Base-by-base conservation (phyloP, 37 sponge, comb jelly and placozoan species). In the Geodia barretti region DNA sequence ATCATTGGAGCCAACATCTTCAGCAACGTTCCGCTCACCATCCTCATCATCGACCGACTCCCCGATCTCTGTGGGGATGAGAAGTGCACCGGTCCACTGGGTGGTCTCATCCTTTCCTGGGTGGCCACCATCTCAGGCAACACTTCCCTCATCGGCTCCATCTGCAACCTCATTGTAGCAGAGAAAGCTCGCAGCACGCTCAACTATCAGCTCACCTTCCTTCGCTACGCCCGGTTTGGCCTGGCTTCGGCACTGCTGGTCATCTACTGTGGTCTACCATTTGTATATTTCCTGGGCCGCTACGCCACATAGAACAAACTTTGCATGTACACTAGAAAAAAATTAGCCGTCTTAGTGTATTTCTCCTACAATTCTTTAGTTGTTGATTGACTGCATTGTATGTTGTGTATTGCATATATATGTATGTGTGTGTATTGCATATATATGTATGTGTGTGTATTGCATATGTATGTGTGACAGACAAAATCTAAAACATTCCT, bases 91-190 rank as follows among this genome's bases (percentile, higher is more conserved):
- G 40, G 36, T 31, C 71, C 63, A 3, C 62, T 86, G 37, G 87
- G 62, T 28, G 79, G 87, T 1, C 58, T 73, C 23, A 30, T 86
- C 21, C 74, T 86, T 4, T 73, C 87, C 25, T 86, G 87, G 87
- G 75, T 86, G 41, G 60, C 80, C 60, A 86, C 87, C 0, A 28
- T 86, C 25, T 81, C 87, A 29, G 87, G 87, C 34, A 86, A 86
- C 75, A 58, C 79, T 31, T 78, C 87, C 30, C 80, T 86, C 26
- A 43, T 86, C 35, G 87, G 87, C 31, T 78, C 79, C 67, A 64
- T 86, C 25, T 42, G 72, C 9, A 86, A 86, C 66, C 74, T 86
- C 42, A 86, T 86, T 25, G 87, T 86, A 39, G 87, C 87, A 1
- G 87, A 86, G 65, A 86, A 86, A 47, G 79, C 87, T 32, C 39